Percentiles rank a stretch among this genome's conserved stretches.
phyloP scores from a whole-genome alignment of 2,888 invertebrate species.

The Tenthredo distinguenda region DNA sequence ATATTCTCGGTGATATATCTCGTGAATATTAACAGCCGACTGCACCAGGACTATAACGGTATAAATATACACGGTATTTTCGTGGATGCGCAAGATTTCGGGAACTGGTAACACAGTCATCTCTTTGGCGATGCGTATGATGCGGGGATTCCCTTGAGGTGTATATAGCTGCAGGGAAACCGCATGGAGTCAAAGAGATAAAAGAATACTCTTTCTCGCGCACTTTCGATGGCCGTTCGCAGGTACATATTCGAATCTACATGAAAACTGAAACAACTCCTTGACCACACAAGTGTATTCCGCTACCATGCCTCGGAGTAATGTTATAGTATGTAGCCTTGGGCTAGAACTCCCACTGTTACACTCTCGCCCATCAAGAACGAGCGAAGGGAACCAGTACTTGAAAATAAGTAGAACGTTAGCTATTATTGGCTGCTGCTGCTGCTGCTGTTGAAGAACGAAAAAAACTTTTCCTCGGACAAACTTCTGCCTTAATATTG shows the following conservation, averaged over 20 bases:
- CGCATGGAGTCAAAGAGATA: neutral
- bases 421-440: neutral
- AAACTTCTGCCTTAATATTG: neutral
- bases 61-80: too few species aligned
- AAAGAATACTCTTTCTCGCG: neutral
- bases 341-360: slow-evolving; percentile 25
- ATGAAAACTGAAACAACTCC: neutral
- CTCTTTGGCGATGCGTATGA: neutral
- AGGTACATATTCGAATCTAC: neutral
- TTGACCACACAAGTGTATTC: neutral
- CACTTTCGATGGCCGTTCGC: neutral
- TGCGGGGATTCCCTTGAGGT: neutral
- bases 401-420: slow-evolving; percentile 34
- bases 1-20: too few species aligned
- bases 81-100: too few species aligned
- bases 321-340: slow-evolving; percentile 25
- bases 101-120: neutral
- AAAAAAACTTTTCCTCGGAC: slow-evolving; percentile 19
- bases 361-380: neutral
- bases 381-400: slow-evolving; percentile 35
- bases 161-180: neutral
- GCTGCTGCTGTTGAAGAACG: neutral
- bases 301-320: neutral
- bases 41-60: too few species aligned
- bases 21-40: too few species aligned